Evolutionary conservation across 2,113 vertebrate species (phyloP), one percentile per base, ranked within the genome.

Genomic region (Corythaixoides concolor): DNA sequence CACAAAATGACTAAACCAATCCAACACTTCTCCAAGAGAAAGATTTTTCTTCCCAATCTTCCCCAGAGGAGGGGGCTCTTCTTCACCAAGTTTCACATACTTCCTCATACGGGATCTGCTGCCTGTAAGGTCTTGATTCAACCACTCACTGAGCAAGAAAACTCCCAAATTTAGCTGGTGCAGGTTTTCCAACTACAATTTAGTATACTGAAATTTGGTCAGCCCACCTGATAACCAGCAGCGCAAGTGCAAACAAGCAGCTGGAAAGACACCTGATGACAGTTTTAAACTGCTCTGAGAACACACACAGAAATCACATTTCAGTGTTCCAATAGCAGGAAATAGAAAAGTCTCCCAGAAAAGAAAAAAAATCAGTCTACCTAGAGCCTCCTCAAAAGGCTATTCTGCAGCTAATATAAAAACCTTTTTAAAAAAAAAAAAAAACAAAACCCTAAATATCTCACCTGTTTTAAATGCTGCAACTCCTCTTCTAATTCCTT

Each of bases 401-500:
- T 56, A 43, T 9, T 78, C 19, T 45, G 37, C 18, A 70, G 28
- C 15, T 45, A 59, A 62, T 4, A 47, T 1, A 62, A 43, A 89
- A 85, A 70, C 6, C 5, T 47, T 8, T 30, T 6, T 11, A 28
- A 74, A 78, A 70, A 22, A 47, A 27, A 33, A 22, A 17, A 33
- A 56, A 20, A 30, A 60, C 43, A 26, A n/a, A 63, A 2, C 5
- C 21, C 26, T n/a, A n/a, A 79, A 45, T 11, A 24, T 4, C 96
- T 80, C 26, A 99, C 99, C 99, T 99, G 98, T 97, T 99, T 99
- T 85, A 99, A 98, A 88, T 99, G 98, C 58, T 97, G 98, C 50
- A 99, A 97, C 60, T 99, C 99, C 28, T 99, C 99, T 83, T 99
- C 99, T 82, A 98, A 94, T 68, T 99, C 99, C 84, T 98, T 99